Conservation (phyloP, 2,113 vertebrate species). For the Phyllopteryx taeniolatus region DNA sequence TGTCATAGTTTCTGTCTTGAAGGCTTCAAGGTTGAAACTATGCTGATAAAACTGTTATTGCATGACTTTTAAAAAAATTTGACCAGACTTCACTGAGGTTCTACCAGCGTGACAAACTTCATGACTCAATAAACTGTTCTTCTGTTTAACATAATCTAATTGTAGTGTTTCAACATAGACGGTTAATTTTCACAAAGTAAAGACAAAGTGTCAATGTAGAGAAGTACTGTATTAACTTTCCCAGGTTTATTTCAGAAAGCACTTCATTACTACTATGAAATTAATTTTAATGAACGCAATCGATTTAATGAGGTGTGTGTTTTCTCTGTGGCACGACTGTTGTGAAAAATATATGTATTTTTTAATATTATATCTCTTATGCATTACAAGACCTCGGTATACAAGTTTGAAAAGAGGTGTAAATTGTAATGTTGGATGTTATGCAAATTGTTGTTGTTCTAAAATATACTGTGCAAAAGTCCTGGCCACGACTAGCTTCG, state of each 20-base stretch:
- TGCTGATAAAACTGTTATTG: not conserved
- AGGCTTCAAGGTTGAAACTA: not conserved
- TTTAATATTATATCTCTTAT: not conserved
- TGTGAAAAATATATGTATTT: conserved; percentile 12
- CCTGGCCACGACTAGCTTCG: not conserved
- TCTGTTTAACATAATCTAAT: not conserved
- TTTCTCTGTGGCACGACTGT: not conserved
- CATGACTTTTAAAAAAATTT: conserved; percentile 9
- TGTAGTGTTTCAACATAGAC: not conserved
- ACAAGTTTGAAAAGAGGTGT: conserved; percentile 9
- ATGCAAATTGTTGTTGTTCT: not conserved
- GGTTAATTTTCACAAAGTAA: not conserved
- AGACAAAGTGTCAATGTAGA: not conserved
- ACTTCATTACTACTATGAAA: not conserved
- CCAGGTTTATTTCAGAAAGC: not conserved
- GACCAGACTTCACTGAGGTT: not conserved
- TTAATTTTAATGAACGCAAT: not conserved
- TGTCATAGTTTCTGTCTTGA: not conserved
- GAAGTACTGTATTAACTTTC: not conserved
- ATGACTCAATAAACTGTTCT: not conserved
- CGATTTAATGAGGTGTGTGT: not conserved
- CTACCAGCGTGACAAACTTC: not conserved
- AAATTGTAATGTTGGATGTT: not conserved
- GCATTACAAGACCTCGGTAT: not conserved
- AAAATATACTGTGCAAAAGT: not conserved